Evolutionary conservation across 2,797 vertebrate species (phyloP), one percentile per base, ranked within the genome.

Genomic region (Chelmon rostratus): DNA sequence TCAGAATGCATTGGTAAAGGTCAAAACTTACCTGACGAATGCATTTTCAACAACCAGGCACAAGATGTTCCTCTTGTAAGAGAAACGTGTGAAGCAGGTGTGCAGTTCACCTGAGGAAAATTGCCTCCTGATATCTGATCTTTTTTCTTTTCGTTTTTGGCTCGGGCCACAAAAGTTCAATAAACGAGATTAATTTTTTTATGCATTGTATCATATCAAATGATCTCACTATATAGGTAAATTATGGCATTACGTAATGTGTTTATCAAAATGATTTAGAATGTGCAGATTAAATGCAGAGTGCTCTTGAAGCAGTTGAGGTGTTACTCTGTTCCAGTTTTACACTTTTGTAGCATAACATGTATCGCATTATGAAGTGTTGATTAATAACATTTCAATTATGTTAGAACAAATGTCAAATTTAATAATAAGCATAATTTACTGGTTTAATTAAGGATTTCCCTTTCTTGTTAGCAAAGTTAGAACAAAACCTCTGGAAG

Each of bases 1-100:
- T 21, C 79, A 37, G 8, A 70, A 67, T 75, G 69, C 68, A 77
- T 72, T 85, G 38, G 47, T 44, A 7, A 68, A 79, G 57, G 58
- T 79, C 58, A 84, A 73, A 57, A 49, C n/a, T 7, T 73, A 44
- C 49, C 42, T 85, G 35, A 73, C 56, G 18, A 59, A 61, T 38
- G 16, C 68, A 28, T 76, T 81, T 66, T 73, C 49, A 77, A 42
- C 37, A 53, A 21, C 31, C 57, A 76, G 15, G 13, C 4, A 19
- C 13, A 46, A 42, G 38, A 18, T 31, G 4, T 62, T 76, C 16
- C 5, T 28, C n/a, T 9, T 38, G 5, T 73, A 54, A 58, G 8
- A 66, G 31, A 69, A 47, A 46, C 13, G 19, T 38, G 1, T 6
- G 37, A 58, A 72, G n/a, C 25, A 31, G 8, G 6, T 18, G 8